These are phyloP conservation scores for Tribolium castaneum DNA, from an alignment of 1,140 invertebrate species.

Conservation along the genomic window DNA sequence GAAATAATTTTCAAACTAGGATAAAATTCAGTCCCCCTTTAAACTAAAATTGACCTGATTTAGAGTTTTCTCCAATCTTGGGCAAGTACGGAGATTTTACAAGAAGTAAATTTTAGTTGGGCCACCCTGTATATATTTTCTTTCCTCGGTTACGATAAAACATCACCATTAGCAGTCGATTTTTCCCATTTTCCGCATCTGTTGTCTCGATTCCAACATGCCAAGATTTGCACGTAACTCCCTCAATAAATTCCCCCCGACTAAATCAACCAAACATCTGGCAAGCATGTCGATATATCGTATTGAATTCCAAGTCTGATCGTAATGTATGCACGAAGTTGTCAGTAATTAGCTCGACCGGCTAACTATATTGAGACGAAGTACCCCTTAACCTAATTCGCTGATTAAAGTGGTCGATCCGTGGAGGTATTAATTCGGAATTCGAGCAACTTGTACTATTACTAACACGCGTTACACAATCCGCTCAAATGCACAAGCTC, in stretches of 20 bases:
- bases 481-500: not conserved
- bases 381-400: constrained; percentile 36
- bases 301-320: constrained; percentile 13
- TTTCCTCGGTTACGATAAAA: not conserved
- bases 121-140: too few species aligned
- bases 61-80: too few species aligned
- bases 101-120: too few species aligned
- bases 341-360: constrained; percentile 30
- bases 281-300: constrained; percentile 19
- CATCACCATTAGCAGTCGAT: not conserved
- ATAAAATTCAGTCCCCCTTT: too few species aligned
- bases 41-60: too few species aligned
- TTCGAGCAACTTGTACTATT: constrained; percentile 32
- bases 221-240: not conserved
- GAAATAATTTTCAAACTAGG: too few species aligned
- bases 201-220: not conserved
- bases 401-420: constrained; percentile 23
- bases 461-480: constrained; percentile 21
- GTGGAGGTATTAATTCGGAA: constrained; percentile 7
- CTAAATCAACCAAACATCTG: not conserved
- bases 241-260: not conserved
- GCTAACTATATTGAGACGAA: constrained; percentile 18
- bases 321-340: constrained; percentile 37
- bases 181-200: not conserved
- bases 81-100: too few species aligned